Conservation (phyloP, 2,888 invertebrate genomes). For the Lamellibrachia satsuma region DNA sequence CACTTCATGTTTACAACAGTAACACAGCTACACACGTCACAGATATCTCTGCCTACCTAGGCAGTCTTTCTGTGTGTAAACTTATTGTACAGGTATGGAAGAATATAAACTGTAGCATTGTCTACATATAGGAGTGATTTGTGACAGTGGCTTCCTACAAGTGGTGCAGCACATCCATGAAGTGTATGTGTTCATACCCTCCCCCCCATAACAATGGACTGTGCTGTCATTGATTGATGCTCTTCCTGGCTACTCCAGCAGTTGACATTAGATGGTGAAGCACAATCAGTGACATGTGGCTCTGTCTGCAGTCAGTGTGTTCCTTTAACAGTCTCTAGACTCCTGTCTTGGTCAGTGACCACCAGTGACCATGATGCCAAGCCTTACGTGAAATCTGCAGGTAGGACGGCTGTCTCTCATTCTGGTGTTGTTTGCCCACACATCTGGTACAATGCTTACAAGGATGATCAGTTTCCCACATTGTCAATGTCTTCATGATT, state of each 20-base stretch:
- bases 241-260: not conserved
- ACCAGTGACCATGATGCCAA: not conserved
- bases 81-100: not conserved
- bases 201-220: not conserved
- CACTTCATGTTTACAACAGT: too few species aligned
- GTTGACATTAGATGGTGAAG: not conserved
- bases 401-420: not conserved
- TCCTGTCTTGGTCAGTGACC: too few species aligned
- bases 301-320: not conserved
- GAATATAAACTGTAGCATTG: not conserved
- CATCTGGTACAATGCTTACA: not conserved
- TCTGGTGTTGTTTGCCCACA: not conserved
- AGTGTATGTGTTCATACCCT: not conserved
- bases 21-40: too few species aligned
- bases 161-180: not conserved
- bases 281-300: not conserved
- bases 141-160: not conserved
- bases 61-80: not conserved
- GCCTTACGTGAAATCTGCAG: not conserved
- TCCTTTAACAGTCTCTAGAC: not conserved
- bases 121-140: not conserved
- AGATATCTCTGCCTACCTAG: not conserved
- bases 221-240: constrained; percentile 6
- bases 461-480: not conserved
- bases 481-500: not conserved